Evolutionary conservation across 2,888 invertebrate species (phyloP), one percentile per base, ranked within the genome.

Genomic region (Seira musarum): DNA sequence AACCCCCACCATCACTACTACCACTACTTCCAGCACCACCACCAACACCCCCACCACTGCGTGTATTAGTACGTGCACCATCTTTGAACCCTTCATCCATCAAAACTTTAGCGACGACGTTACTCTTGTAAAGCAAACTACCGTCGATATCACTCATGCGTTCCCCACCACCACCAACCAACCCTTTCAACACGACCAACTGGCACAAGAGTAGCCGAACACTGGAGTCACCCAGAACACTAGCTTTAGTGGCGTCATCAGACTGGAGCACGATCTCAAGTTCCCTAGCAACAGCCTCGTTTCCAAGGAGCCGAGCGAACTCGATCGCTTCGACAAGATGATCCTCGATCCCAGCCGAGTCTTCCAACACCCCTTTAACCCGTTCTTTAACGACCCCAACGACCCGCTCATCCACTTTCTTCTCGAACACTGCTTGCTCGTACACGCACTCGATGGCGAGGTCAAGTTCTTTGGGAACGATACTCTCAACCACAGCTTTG

Each of bases 231-330:
- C 25, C 19, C 2, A 81, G 63, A 0, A 81, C 67, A 2, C 25
- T 71, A 17, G 30, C 53, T 35, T 64, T 73, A 19, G 70, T 57
- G 17, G 67, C 79, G 5, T 80, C 76, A 67, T 83, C 75, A n/a
- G 70, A 74, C 0, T 73, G 24, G 1, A 80, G 46, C 10, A 81
- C 70, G 21, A 30, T 49, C 61, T 81, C 76, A 35, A 80, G 53
- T 25, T 82, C 82, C 57, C 60, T 61, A 0, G 76, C 81, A 15
- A 84, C 81, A 10, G 65, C 78, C 21, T 75, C 30, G 22, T 83
- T 83, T 0, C 80, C 80, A 30, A 83, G 69, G 0, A 83, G 40
- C 46, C 81, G 25, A 82, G 83, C 83, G 22, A 81, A 76, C 0
- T 64, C 49, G 0, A 83, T 60, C 8, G 77, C 64, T 8, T 76